These are phyloP conservation scores for Pangasianodon gigas DNA, from an alignment of 2,113 vertebrate genomes.

Conservation along the genomic window DNA sequence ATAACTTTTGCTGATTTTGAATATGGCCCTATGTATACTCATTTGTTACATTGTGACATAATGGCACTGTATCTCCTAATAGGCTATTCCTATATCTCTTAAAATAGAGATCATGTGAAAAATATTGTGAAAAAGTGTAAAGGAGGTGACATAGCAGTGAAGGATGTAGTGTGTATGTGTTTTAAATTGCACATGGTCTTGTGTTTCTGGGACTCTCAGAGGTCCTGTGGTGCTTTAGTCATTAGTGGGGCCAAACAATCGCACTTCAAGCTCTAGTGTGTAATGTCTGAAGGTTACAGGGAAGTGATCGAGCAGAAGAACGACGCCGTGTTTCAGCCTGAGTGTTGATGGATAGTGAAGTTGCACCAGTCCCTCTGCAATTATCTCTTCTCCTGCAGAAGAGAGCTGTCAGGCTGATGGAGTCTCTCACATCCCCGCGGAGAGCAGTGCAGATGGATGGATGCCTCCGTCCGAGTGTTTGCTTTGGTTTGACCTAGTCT, in stretches of 20 bases:
- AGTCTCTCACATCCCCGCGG: constrained; percentile 66
- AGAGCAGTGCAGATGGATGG: constrained; percentile 25
- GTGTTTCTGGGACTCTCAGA: neutral
- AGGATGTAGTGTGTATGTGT: neutral
- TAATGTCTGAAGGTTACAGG: constrained; percentile 21
- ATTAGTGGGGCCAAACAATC: neutral
- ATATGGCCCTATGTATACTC: neutral
- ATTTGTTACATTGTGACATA: neutral
- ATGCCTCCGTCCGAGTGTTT: constrained; percentile 66
- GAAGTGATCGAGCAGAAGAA: constrained; percentile 6
- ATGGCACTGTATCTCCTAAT: neutral
- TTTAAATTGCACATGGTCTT: neutral
- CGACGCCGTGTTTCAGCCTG: neutral
- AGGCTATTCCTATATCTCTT: neutral
- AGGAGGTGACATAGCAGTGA: neutral
- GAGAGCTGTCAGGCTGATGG: constrained; percentile 71
- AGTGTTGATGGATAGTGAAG: constrained; percentile 22
- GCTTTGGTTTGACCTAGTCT: constrained; percentile 65
- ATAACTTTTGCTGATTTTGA: neutral
- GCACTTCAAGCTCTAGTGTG: neutral
- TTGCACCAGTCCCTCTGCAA: constrained; percentile 53
- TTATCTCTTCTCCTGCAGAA: constrained; percentile 74
- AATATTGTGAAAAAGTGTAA: neutral
- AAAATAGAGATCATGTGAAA: neutral
- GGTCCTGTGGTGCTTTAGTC: neutral